Conservation (phyloP, 2,113 vertebrate species). For the Muntiacus reevesi region DNA sequence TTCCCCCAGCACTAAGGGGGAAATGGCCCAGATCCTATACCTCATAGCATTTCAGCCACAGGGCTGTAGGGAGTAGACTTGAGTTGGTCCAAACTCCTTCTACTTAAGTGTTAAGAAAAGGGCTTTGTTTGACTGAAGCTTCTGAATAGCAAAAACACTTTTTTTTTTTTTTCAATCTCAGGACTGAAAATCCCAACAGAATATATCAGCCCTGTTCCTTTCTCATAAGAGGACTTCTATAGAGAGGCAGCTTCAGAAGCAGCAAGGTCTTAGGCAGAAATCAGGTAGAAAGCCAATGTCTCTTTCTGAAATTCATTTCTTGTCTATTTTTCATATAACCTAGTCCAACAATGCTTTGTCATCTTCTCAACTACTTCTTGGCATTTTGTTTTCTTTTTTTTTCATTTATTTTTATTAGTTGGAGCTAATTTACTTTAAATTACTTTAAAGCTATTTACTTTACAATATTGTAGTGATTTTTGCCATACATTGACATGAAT, state of each 20-base stretch:
- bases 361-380: neutral
- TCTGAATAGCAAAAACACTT: neutral
- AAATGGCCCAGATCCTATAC: neutral
- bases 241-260: neutral
- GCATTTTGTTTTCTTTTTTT: neutral
- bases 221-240: neutral
- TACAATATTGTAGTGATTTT: too few relatives aligned
- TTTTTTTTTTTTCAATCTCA: neutral
- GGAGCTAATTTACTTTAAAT: too few relatives aligned
- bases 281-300: neutral
- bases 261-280: neutral
- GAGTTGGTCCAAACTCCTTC: neutral
- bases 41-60: neutral
- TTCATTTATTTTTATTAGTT: too few relatives aligned
- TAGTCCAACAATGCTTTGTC: neutral
- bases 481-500: too few relatives aligned
- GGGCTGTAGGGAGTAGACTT: neutral
- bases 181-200: neutral
- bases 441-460: too few relatives aligned
- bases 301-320: neutral
- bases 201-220: neutral
- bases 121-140: neutral
- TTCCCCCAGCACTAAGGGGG: neutral
- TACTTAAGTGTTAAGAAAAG: neutral
- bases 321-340: neutral